A percentile compares a stretch with the other conserved stretches of the same genome.
These are phyloP conservation scores for Chalcis sispes DNA, from an alignment of 2,888 invertebrate genomes.

Conservation along the genomic window DNA sequence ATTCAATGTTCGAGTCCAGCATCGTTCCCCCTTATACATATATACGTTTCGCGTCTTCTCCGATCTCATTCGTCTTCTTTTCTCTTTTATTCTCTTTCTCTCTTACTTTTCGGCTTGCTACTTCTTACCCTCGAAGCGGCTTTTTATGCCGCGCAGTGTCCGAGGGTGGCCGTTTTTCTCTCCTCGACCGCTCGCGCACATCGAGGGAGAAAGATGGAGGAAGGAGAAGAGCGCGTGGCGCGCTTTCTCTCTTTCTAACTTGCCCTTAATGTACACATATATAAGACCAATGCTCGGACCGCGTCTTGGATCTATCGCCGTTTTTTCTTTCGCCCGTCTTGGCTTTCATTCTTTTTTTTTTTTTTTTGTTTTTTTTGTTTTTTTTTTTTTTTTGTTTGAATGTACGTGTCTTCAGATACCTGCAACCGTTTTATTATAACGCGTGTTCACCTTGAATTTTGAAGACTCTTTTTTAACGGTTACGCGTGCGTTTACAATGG, in stretches of 20 bases:
- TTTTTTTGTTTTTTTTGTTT: background rate
- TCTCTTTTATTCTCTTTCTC: constrained; percentile 60
- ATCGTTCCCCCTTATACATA: constrained; percentile 28
- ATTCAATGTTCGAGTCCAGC: constrained; percentile 64
- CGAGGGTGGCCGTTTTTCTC: constrained; percentile 49
- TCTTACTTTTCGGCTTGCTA: background rate
- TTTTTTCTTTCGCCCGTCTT: too few relatives aligned
- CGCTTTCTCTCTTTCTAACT: too few relatives aligned
- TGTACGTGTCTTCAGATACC: constrained; percentile 1
- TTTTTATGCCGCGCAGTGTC: constrained; percentile 49
- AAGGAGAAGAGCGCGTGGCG: constrained; percentile 10
- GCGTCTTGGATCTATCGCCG: too few relatives aligned
- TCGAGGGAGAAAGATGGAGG: background rate
- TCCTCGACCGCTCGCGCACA: background rate
- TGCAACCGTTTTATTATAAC: constrained; percentile 24
- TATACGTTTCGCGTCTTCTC: constrained; percentile 55
- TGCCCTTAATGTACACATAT: constrained; percentile 44
- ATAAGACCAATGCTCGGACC: background rate
- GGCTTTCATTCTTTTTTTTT: background rate
- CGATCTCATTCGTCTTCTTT: constrained; percentile 58
- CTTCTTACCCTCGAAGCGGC: constrained; percentile 17
- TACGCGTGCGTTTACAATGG: background rate
- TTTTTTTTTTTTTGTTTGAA: background rate
- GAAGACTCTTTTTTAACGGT: background rate
- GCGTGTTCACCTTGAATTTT: constrained; percentile 32